These are phyloP conservation scores for Leucophenga varia DNA, from an alignment of 1,140 invertebrate species.

Conservation along the genomic window DNA sequence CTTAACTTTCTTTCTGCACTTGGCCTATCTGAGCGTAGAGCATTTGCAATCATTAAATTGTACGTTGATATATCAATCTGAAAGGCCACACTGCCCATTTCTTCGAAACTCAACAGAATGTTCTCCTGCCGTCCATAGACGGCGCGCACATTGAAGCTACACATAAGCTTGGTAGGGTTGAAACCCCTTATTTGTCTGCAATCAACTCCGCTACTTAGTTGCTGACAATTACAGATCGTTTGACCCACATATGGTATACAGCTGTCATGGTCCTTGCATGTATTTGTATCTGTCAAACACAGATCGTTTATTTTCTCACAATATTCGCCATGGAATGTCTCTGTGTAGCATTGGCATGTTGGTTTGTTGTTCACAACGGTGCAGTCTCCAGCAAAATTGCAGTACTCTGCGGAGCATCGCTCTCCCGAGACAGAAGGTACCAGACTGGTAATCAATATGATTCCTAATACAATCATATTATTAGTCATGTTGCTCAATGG, in stretches of 20 bases:
- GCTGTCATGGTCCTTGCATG: background rate
- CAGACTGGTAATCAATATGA: too few relatives aligned
- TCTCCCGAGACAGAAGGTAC: too few relatives aligned
- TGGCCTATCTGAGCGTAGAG: background rate
- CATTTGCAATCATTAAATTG: constrained; percentile 5
- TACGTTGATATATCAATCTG: constrained; percentile 9
- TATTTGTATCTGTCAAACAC: constrained; percentile 4
- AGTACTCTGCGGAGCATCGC: constrained; percentile 14
- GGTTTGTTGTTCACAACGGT: constrained; percentile 1
- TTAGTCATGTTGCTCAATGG: too few relatives aligned
- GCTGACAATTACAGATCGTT: constrained; percentile 1
- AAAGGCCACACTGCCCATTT: background rate
- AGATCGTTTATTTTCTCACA: constrained; percentile 14
- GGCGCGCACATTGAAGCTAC: constrained; percentile 9
- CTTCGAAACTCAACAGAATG: constrained; percentile 13
- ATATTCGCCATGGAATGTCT: constrained; percentile 10
- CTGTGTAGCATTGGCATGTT: constrained; percentile 9
- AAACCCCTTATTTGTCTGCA: background rate
- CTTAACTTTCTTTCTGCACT: background rate
- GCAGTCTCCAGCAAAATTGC: constrained; percentile 19
- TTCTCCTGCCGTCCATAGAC: constrained; percentile 1
- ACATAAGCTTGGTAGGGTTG: constrained; percentile 5
- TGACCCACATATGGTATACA: constrained; percentile 15
- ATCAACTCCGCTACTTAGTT: background rate
- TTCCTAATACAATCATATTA: too few relatives aligned